These are phyloP conservation scores for Andrena hattorfiana DNA, from an alignment of 2,888 invertebrate genomes.

Conservation along the genomic window DNA sequence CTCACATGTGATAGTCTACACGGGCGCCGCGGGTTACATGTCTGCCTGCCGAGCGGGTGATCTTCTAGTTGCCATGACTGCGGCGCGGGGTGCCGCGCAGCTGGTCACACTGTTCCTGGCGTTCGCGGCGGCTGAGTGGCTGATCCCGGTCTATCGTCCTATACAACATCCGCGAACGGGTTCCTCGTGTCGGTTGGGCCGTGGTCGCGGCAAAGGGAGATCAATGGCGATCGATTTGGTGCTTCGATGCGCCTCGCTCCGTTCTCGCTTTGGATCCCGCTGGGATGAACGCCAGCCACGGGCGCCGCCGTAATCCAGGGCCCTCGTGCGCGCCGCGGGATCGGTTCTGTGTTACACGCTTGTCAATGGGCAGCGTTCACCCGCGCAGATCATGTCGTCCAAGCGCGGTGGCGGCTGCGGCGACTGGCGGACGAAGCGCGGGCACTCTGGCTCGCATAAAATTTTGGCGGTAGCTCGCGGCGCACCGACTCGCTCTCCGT, in stretches of 20 bases:
- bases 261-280: slow-evolving; percentile 36
- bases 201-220: slow-evolving; percentile 66
- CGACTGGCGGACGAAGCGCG: slow-evolving; percentile 70
- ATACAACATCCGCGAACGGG: slow-evolving; percentile 59
- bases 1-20: slow-evolving; percentile 79
- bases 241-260: slow-evolving; percentile 33
- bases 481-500: slow-evolving; percentile 20
- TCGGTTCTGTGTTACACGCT: slow-evolving; percentile 67
- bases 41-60: slow-evolving; percentile 75
- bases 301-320: slow-evolving; percentile 15
- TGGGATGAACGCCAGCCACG: slow-evolving; percentile 40
- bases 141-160: slow-evolving; percentile 37
- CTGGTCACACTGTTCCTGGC: slow-evolving; percentile 45
- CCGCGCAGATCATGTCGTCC: slow-evolving; percentile 79
- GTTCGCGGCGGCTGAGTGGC: slow-evolving; percentile 49
- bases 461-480: slow-evolving; percentile 56
- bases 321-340: slow-evolving; percentile 36
- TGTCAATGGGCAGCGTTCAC: slow-evolving; percentile 78
- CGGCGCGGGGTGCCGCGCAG: slow-evolving; percentile 67
- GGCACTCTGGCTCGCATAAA: slow-evolving; percentile 63
- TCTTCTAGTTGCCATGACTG: slow-evolving; percentile 79
- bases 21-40: slow-evolving; percentile 71
- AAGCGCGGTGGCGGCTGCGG: slow-evolving; percentile 67
- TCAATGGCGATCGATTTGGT: slow-evolving; percentile 73
- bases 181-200: slow-evolving; percentile 68